Conservation (phyloP, 2,888 invertebrate genomes). For the Tetragnatha montana region DNA sequence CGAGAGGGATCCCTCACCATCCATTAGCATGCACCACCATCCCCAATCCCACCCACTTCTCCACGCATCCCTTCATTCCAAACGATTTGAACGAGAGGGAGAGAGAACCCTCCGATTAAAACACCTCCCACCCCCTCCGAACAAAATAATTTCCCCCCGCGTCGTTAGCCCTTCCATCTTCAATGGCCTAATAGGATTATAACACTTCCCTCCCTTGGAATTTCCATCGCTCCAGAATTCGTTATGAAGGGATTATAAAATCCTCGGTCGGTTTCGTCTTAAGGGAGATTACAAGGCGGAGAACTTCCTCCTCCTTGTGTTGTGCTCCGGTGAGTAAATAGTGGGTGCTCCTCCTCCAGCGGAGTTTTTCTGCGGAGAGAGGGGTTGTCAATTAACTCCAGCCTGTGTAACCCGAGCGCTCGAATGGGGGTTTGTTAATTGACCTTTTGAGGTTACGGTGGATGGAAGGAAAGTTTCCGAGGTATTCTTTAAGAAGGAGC, state of each 20-base stretch:
- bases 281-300: conserved; percentile 53
- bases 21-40: not conserved
- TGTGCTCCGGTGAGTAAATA: conserved; percentile 39
- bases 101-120: too few species aligned
- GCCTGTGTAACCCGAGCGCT: conserved; percentile 21
- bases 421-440: conserved; percentile 43
- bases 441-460: conserved; percentile 27
- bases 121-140: too few species aligned
- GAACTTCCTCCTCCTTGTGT: not conserved
- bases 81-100: too few species aligned
- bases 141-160: conserved; percentile 36
- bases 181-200: conserved; percentile 61
- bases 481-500: not conserved
- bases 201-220: conserved; percentile 23
- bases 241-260: conserved; percentile 69
- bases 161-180: conserved; percentile 32
- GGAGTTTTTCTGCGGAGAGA: conserved; percentile 9
- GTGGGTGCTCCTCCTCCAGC: conserved; percentile 25
- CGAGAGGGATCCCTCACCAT: not conserved
- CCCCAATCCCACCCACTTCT: conserved; percentile 13
- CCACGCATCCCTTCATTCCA: not conserved
- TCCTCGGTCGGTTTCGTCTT: conserved; percentile 64
- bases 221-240: conserved; percentile 56
- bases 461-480: not conserved
- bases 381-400: conserved; percentile 50